These are phyloP conservation scores for Solenopsis invicta DNA, from an alignment of 1,140 invertebrate species.

Conservation along the genomic window DNA sequence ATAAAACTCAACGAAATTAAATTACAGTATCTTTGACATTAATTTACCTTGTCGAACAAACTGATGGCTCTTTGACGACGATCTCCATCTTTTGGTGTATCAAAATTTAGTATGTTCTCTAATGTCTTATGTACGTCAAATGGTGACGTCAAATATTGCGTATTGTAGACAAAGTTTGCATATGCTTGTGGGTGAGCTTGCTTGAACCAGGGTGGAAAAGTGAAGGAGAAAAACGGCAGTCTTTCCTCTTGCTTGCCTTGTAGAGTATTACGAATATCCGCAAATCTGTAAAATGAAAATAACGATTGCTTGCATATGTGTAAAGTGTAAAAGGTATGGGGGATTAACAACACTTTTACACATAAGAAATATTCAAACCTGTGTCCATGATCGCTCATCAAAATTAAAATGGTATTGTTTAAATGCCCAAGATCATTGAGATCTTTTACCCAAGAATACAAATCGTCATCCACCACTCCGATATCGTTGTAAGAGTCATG, in stretches of 20 bases:
- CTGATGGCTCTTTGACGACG: slow-evolving; percentile 89
- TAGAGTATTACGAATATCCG: slow-evolving; percentile 93
- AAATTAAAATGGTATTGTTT: slow-evolving; percentile 93
- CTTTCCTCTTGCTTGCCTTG: slow-evolving; percentile 97
- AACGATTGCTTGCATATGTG: background rate
- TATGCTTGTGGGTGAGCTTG: slow-evolving; percentile 88
- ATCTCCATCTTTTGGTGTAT: slow-evolving; percentile 85
- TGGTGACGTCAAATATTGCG: slow-evolving; percentile 91
- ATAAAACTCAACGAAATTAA: background rate
- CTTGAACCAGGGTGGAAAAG: slow-evolving; percentile 91
- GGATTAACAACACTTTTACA: background rate
- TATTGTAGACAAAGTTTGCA: slow-evolving; percentile 90
- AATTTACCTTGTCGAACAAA: slow-evolving; percentile 90
- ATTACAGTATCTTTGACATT: background rate
- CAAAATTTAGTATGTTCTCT: slow-evolving; percentile 89
- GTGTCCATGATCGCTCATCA: slow-evolving; percentile 96
- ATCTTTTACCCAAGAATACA: slow-evolving; percentile 89
- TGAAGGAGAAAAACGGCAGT: slow-evolving; percentile 94
- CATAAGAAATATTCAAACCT: slow-evolving; percentile 86
- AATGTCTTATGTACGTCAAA: slow-evolving; percentile 94
- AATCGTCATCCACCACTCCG: slow-evolving; percentile 91
- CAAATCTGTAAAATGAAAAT: slow-evolving; percentile 89
- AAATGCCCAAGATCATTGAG: slow-evolving; percentile 89
- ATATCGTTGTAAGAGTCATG: slow-evolving; percentile 95
- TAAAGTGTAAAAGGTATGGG: background rate